Base-by-base conservation (phyloP, 92 coral and sea anemone genomes). In the Zoanthus solanderi region DNA sequence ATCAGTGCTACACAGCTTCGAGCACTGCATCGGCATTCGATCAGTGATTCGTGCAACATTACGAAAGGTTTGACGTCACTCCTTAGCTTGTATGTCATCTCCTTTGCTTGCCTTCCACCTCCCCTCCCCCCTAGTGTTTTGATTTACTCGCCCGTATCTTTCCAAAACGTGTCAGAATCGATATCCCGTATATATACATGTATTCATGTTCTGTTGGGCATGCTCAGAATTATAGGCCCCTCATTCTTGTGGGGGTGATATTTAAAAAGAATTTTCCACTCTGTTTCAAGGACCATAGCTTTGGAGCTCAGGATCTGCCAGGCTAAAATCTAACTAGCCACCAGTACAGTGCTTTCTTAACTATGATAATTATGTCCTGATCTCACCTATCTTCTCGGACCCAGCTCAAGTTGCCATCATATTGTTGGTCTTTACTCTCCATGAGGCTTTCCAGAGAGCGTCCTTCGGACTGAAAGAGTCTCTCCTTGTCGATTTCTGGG, bases 311-410 rank as follows among this genome's bases (percentile, higher is more conserved):
- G 0, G 1, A 37, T 37, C 42, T 1, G 42, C 42, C 2, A 37
- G 3, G 3, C 42, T 37, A 37, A 37, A 37, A 37, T 0, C 42
- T 37, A 37, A 37, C 42, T 37, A 37, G 42, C 2, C 42, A 37
- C 42, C 3, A 1, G 42, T 37, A 37, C 42, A 37, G 42, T 4
- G 1, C 2, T 37, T 37, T 37, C 42, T 37, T 37, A 37, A 37
- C 1, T 37, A 0, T 15, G 16, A 1, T 30, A 13, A 45, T 30
- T 71, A 71, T 11, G 45, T 5, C 10, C 12, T 29, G 75, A 72
- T 37, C 74, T 69, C 45, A 69, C 74, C 53, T 72, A 37, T 72
- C 76, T 32, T 72, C 47, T 13, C 28, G 76, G 76, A 72, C 50
- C 30, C 53, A 42, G 76, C 23, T 12, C 76, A 72, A 37, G 23